These are phyloP conservation scores for Muntiacus reevesi DNA, from an alignment of 2,113 vertebrate genomes.

Conservation along the genomic window DNA sequence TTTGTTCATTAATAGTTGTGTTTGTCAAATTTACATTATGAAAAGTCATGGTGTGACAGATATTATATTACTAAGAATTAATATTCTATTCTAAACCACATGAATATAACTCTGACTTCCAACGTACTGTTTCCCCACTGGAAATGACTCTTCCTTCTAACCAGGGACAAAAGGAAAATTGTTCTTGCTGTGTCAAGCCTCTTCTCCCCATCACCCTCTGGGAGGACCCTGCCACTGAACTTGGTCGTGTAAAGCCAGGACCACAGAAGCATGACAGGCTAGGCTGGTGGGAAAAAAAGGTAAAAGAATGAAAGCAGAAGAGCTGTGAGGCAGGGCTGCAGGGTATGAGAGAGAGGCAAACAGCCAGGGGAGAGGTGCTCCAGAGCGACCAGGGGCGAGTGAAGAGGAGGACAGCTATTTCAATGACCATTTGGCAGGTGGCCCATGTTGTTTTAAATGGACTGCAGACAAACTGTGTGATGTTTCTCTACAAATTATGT, in stretches of 20 bases:
- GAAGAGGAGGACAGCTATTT: not conserved
- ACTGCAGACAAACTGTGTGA: not conserved
- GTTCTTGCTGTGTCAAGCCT: not conserved
- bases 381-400: not conserved
- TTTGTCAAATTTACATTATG: not conserved
- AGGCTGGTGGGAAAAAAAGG: not conserved
- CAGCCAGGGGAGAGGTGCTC: not conserved
- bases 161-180: not conserved
- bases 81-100: not conserved
- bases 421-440: not conserved
- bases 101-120: not conserved
- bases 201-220: not conserved
- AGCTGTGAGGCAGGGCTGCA: not conserved
- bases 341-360: not conserved
- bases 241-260: not conserved
- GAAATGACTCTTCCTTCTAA: not conserved
- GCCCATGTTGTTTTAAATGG: not conserved
- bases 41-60: not conserved
- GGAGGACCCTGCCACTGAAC: not conserved
- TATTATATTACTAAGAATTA: not conserved
- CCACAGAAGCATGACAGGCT: not conserved
- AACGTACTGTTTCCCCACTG: not conserved
- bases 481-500: not conserved
- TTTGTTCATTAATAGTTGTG: not conserved
- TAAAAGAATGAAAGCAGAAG: not conserved